phyloP scores from a whole-genome alignment of 2,113 vertebrate species.

The Corythaeola cristata region DNA sequence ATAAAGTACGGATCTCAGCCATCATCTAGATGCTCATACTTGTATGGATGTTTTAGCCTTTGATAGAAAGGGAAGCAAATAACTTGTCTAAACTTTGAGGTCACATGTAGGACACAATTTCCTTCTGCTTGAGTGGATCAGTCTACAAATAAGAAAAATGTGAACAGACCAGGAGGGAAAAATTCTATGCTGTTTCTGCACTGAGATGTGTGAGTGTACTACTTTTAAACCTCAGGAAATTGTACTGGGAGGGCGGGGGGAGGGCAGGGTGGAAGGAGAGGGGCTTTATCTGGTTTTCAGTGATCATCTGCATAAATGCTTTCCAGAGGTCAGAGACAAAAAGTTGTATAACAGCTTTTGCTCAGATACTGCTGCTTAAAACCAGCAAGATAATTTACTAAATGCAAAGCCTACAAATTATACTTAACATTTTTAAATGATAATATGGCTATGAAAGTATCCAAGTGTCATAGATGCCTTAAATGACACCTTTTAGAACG shows the following conservation, averaged over 20 bases:
- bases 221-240: slow-evolving; percentile 54
- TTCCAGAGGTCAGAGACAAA: not conserved
- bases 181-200: not conserved
- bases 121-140: slow-evolving; percentile 28
- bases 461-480: not conserved
- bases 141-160: slow-evolving; percentile 37
- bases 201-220: not conserved
- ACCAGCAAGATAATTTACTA: not conserved
- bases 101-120: slow-evolving; percentile 53
- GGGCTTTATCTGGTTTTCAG: not conserved
- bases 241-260: not conserved
- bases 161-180: not conserved
- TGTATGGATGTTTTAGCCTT: not conserved
- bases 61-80: slow-evolving; percentile 2
- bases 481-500: not conserved
- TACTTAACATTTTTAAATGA: not conserved
- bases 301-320: not conserved
- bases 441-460: not conserved
- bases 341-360: not conserved
- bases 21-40: not conserved
- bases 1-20: not conserved
- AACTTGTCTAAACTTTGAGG: not conserved
- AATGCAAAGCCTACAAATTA: accelerated
- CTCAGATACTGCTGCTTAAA: not conserved
- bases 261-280: not conserved